These are phyloP conservation scores for Ostrea edulis DNA, from an alignment of 1,140 invertebrate genomes.

Conservation along the genomic window DNA sequence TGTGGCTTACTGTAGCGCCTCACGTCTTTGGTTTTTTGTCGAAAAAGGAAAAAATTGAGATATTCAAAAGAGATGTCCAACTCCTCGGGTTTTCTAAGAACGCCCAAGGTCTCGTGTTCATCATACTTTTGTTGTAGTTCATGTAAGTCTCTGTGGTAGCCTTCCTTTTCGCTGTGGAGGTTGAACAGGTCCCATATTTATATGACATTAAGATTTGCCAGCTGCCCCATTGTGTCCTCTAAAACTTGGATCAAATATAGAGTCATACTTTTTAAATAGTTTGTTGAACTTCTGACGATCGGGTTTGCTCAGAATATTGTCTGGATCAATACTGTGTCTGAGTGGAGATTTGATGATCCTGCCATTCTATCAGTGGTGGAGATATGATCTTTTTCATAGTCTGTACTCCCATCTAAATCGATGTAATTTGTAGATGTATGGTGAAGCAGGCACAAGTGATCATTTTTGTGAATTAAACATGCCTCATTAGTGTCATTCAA, in stretches of 20 bases:
- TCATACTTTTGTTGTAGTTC: too few relatives aligned
- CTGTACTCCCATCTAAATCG: too few relatives aligned
- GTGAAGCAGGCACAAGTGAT: conserved; percentile 40
- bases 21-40: too few relatives aligned
- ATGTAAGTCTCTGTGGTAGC: conserved; percentile 41
- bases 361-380: not conserved
- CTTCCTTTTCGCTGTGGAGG: conserved; percentile 52
- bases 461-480: not conserved
- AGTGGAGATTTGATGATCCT: not conserved
- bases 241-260: conserved; percentile 50
- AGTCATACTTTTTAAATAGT: not conserved
- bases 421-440: not conserved
- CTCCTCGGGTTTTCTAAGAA: too few relatives aligned
- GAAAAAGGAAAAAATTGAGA: too few relatives aligned
- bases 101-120: too few relatives aligned
- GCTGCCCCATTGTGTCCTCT: conserved; percentile 55
- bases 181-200: conserved; percentile 56
- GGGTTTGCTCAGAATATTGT: not conserved
- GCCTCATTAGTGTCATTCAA: too few relatives aligned
- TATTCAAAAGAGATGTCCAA: too few relatives aligned
- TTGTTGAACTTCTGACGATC: not conserved
- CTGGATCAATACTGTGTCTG: conserved; percentile 16
- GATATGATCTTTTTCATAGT: not conserved
- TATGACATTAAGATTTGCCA: conserved; percentile 50
- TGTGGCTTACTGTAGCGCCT: too few relatives aligned